These are phyloP conservation scores for Morone chrysops DNA, from an alignment of 2,113 vertebrate genomes.

Conservation along the genomic window DNA sequence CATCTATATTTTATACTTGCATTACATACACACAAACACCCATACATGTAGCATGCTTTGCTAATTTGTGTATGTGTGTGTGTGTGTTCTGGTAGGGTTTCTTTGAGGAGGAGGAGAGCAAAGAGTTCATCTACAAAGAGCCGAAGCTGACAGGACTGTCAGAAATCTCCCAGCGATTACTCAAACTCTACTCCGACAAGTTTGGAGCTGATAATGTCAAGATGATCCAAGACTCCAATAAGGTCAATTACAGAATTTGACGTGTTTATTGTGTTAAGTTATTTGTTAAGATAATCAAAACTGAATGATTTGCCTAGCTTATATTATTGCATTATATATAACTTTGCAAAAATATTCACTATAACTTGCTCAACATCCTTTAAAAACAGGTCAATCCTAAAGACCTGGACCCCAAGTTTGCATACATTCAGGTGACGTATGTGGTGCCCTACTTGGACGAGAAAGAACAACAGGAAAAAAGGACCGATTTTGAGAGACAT, in stretches of 20 bases:
- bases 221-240: slow-evolving; percentile 99
- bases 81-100: slow-evolving; percentile 88
- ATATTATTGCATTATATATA: background rate
- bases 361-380: background rate
- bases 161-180: slow-evolving; percentile 96
- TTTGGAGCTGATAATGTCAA: slow-evolving; percentile 98
- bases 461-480: slow-evolving; percentile 93
- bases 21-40: slow-evolving; percentile 14
- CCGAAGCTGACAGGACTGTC: slow-evolving; percentile 97
- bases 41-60: background rate
- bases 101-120: slow-evolving; percentile 99
- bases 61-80: slow-evolving; percentile 53
- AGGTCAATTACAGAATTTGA: slow-evolving; percentile 81
- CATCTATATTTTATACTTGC: slow-evolving; percentile 5
- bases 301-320: background rate
- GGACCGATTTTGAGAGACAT: slow-evolving; percentile 95
- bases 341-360: background rate
- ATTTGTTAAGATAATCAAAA: background rate
- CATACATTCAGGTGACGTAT: slow-evolving; percentile 98
- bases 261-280: background rate
- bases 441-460: slow-evolving; percentile 96
- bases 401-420: slow-evolving; percentile 94
- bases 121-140: slow-evolving; percentile 99
- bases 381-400: slow-evolving; percentile 93
- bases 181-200: slow-evolving; percentile 98